A percentile compares a stretch with the other conserved stretches of the same genome.
Conservation (phyloP, 2,797 vertebrate genomes). For the Ciconia nigra region DNA sequence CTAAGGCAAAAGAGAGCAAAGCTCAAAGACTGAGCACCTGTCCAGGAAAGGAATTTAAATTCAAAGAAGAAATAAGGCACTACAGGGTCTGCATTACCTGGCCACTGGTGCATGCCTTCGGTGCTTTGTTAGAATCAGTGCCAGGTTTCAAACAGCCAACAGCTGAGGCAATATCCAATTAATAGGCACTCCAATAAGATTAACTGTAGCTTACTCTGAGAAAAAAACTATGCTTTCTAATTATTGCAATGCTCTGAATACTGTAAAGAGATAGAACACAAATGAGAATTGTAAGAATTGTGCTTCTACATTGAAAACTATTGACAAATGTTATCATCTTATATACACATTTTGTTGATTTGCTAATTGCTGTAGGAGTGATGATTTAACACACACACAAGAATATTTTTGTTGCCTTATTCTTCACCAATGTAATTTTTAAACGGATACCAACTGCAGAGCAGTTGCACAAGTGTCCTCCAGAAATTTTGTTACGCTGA, state of each 20-base stretch:
- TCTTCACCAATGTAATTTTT: not conserved
- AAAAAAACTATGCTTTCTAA: not conserved
- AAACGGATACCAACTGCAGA: not conserved
- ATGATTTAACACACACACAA: not conserved
- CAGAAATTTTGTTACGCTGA: not conserved
- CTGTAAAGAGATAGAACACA: not conserved
- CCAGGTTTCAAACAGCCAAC: not conserved
- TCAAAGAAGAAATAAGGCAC: not conserved
- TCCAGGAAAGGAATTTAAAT: not conserved
- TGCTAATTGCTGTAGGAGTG: not conserved
- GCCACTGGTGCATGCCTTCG: not conserved
- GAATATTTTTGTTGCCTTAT: not conserved
- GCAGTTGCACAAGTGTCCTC: not conserved
- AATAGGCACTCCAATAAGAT: conserved; percentile 2
- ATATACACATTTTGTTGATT: rapidly evolving
- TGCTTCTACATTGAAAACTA: not conserved
- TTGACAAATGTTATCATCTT: not conserved
- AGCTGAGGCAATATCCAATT: conserved; percentile 12
- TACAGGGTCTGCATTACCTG: not conserved
- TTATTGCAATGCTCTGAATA: not conserved
- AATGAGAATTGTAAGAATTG: not conserved
- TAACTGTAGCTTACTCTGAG: not conserved
- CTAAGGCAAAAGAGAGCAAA: not conserved
- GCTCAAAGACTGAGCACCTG: not conserved
- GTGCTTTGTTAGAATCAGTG: conserved; percentile 34